Evolutionary conservation across 1,140 invertebrate genomes (phyloP), one percentile per base, ranked within the genome.

Genomic region (Nebria ingens): DNA sequence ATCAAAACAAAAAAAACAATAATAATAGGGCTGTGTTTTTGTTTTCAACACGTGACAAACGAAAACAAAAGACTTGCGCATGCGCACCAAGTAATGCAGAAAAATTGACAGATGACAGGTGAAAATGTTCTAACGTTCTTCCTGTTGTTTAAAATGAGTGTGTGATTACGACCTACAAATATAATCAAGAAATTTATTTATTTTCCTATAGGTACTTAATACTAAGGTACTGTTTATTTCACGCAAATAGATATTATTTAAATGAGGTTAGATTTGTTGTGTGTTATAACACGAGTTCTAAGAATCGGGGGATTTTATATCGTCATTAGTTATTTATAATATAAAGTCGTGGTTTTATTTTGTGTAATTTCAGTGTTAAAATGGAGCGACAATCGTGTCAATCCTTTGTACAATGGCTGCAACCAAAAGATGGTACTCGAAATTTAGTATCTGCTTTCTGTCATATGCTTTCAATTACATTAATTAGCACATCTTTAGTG

Each of bases 401-500:
- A 12, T 17, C 40, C 3, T 45, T 12, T 45, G 17, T 62, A 23
- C 55, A 61, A 58, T 66, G 62, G 61, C 52, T 68, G 6, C 62
- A 67, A 45, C 61, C 64, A n/a, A 68, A 68, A 63, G 61, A 66
- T 54, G 64, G 67, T 54, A 64, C 68, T 42, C 54, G 63, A n/a
- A 69, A 68, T 60, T 58, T 68, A 2, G 60, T 71, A 29, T 67
- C 64, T n/a, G 66, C 69, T 19, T 59, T 59, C 38, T 69, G 65
- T 45, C 69, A 71, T 51, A 67, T 71, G 61, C 57, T 65, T 23
- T 63, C 64, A 22, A 68, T 71, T 21, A 68, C 65, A 23, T 54
- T 68, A 34, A 65, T 69, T 54, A 66, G 65, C 49, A 69, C 69
- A 66, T 68, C 68, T 0, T 40, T 71, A 29, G 68, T 67, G 19